These are phyloP conservation scores for Cephus pulcher DNA, from an alignment of 2,888 invertebrate genomes.

Conservation along the genomic window DNA sequence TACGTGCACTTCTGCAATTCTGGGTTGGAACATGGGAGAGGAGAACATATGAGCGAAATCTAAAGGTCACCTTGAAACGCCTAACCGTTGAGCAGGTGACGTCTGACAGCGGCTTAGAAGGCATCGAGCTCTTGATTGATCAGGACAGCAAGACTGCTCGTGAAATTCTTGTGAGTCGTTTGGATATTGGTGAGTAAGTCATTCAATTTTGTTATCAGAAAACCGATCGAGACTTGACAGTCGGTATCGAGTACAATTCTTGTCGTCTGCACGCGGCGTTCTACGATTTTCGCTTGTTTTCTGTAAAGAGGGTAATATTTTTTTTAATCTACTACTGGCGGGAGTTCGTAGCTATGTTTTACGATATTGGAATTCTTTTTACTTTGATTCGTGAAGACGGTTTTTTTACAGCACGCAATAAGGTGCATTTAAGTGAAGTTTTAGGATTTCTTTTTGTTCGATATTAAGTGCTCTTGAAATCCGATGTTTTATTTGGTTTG, in stretches of 20 bases:
- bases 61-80: conserved; percentile 62
- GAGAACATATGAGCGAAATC: not conserved
- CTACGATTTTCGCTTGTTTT: not conserved
- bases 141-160: not conserved
- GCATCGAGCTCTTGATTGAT: conserved; percentile 8
- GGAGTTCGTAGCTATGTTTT: not conserved
- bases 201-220: not conserved
- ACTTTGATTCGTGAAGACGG: not conserved
- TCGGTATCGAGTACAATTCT: not conserved
- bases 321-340: not conserved
- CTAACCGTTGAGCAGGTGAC: conserved; percentile 47
- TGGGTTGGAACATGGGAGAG: not conserved
- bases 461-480: not conserved
- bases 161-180: not conserved
- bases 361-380: not conserved
- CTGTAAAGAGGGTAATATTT: not conserved
- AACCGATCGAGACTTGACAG: not conserved
- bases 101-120: conserved; percentile 36
- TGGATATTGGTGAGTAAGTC: not conserved
- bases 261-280: conserved; percentile 6
- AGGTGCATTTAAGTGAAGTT: not conserved
- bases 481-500: not conserved
- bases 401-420: not conserved
- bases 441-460: not conserved
- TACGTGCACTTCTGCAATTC: not conserved